Evolutionary conservation across 1,140 invertebrate species (phyloP).

Genomic region (Drosophila micromelanica): DNA sequence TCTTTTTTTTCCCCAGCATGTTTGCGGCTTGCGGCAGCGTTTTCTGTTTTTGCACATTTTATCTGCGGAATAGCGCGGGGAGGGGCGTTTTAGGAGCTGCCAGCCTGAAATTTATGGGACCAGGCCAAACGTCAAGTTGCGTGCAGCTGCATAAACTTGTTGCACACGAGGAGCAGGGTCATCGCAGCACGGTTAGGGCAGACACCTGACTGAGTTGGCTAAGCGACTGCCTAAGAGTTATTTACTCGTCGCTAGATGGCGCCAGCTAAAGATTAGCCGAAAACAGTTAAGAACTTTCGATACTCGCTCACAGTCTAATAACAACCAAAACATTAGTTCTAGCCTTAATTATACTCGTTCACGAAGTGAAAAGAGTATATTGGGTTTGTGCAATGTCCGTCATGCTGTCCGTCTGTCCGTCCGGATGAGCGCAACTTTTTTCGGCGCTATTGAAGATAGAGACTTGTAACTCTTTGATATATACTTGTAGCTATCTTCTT

Average conservation of each 20-base stretch:
- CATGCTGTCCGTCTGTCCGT: too few species aligned
- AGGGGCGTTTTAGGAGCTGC: constrained; percentile 36
- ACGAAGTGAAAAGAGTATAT: too few species aligned
- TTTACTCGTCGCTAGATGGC: background rate
- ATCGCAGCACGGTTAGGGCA: background rate
- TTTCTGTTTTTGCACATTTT: constrained; percentile 31
- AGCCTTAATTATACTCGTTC: too few species aligned
- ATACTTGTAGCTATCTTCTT: too few species aligned
- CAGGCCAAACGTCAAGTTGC: constrained; percentile 53
- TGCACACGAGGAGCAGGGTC: constrained; percentile 45
- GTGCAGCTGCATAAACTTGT: constrained; percentile 78
- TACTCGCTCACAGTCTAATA: too few species aligned
- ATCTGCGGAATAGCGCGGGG: background rate
- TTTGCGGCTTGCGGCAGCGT: constrained; percentile 63
- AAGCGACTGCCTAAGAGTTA: background rate
- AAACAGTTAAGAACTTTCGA: too few species aligned
- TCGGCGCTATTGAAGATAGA: too few species aligned
- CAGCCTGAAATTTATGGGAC: constrained; percentile 62
- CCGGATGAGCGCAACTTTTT: too few species aligned
- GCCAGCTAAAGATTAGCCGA: too few species aligned
- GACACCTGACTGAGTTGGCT: background rate
- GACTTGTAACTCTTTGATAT: too few species aligned
- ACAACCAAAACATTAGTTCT: too few species aligned
- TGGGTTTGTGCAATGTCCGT: too few species aligned
- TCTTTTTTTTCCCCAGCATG: constrained; percentile 42